phyloP scores from a whole-genome alignment of 2,113 vertebrate genomes.

The Alligator sinensis region DNA sequence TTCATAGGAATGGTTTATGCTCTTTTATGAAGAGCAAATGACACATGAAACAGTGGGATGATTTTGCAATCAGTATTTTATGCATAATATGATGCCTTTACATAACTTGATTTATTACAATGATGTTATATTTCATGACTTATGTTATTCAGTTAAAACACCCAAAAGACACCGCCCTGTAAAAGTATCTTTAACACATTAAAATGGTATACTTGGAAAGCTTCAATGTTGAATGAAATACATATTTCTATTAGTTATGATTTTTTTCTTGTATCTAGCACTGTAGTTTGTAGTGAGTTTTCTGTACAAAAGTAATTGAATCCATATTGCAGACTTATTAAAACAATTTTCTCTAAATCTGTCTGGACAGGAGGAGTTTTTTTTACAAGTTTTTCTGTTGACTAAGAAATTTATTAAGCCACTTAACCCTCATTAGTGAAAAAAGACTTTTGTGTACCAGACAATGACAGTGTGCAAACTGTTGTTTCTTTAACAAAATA shows the following conservation, averaged over 20 bases:
- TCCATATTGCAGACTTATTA: neutral
- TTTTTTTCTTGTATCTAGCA: neutral
- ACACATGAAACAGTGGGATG: neutral
- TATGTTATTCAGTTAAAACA: neutral
- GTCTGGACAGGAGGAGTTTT: neutral
- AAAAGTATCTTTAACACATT: neutral
- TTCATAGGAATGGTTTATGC: accelerated
- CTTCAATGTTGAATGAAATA: neutral
- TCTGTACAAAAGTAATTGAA: neutral
- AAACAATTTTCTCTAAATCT: neutral
- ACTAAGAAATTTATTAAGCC: neutral
- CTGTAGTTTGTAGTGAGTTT: neutral
- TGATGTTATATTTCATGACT: neutral
- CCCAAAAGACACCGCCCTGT: neutral
- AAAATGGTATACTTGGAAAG: neutral
- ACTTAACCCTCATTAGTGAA: neutral
- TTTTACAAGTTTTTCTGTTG: neutral
- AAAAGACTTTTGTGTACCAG: neutral
- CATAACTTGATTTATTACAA: neutral
- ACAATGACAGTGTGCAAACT: neutral
- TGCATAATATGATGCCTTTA: neutral
- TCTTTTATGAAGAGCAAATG: accelerated
- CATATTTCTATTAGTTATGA: neutral
- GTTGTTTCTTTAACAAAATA: neutral
- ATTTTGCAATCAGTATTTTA: neutral